Evolutionary conservation across 1,140 invertebrate genomes (phyloP), one percentile per base, ranked within the genome.

Genomic region (Anastrepha obliqua): DNA sequence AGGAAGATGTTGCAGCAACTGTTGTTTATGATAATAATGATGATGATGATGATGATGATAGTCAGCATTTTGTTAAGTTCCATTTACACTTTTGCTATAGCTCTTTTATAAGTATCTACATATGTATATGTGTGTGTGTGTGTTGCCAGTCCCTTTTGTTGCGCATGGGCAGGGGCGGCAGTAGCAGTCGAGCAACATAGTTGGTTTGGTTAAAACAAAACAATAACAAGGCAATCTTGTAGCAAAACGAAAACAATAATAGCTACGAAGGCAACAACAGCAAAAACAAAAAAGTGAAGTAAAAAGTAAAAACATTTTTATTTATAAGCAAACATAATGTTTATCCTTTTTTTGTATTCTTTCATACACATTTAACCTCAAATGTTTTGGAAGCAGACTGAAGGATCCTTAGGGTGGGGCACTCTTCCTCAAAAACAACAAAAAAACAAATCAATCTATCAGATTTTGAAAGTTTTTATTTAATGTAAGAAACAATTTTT

Each of bases 241-340:
- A 11, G 42, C 44, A 47, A 74, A 74, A 74, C 70, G 44, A 74
- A 47, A 74, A 74, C 17, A 47, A 74, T 44, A 74, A 74, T 29
- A 67, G 6, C 64, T 11, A 3, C 9, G 3, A 2, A 67, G 17
- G 8, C 3, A 9, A 39, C 39, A 51, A 44, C 29, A 51, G 29
- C 51, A 55, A 55, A 55, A 55, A 55, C 51, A 11, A 55, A 55
- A 11, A 8, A 6, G 51, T 55, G 1, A 11, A 55, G 11, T 55
- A 55, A 55, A 8, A 55, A 11, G 11, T 8, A 55, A 8, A 2
- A 0, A 55, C 6, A 55, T 55, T 55, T 55, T 2, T 11, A 29
- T 29, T 55, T 55, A 11, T 55, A 55, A 8, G 51, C 6, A 55
- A 29, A 0, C 29, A 29, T 29, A 29, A 29, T 29, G 0, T 29